Evolutionary conservation across 2,888 invertebrate species (phyloP), one percentile per base, ranked within the genome.

Genomic region (Ormyrus pomaceus): DNA sequence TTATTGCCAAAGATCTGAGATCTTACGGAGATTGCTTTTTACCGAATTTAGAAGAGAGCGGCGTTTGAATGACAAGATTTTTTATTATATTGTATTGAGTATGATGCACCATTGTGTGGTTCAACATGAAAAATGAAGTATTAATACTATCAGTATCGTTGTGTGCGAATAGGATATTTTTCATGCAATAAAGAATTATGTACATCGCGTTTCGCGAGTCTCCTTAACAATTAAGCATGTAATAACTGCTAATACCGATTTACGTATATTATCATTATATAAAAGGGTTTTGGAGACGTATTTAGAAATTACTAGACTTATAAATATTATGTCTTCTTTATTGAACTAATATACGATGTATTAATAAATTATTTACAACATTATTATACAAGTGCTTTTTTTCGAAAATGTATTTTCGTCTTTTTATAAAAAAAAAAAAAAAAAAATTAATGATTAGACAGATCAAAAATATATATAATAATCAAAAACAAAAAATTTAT

Each of bases 291-390:
- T 62, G 74, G 80, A 83, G 70, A 80, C 68, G 78, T 81, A 68
- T 75, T 79, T 79, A 79, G 75, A 81, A 81, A 69, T 82, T 51
- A 83, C 51, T 82, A 81, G 72, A 79, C 58, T 80, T 81, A 81
- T 79, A 77, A 34, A 34, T 34, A 34, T 34, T 34, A 34, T 34
- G 34, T 62, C 73, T 68, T 82, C 73, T 84, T 82, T 82, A 84
- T 84, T 83, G 80, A 82, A 78, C 77, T 82, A 82, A 84, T 80
- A 84, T 81, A 84, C 77, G 78, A 85, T 87, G 87, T 86, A 85
- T 87, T 85, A 88, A 89, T 89, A 89, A 89, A 89, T 89, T 89
- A 89, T 89, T 89, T 89, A 89, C 89, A 89, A 85, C 84, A 83
- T 82, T 88, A 87, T 88, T 48, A 79, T 88, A 88, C 87, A 88